Percentiles rank a stretch among this genome's conserved stretches.
These are phyloP conservation scores for Chitala chitala DNA, from an alignment of 2,113 vertebrate genomes.

Conservation along the genomic window DNA sequence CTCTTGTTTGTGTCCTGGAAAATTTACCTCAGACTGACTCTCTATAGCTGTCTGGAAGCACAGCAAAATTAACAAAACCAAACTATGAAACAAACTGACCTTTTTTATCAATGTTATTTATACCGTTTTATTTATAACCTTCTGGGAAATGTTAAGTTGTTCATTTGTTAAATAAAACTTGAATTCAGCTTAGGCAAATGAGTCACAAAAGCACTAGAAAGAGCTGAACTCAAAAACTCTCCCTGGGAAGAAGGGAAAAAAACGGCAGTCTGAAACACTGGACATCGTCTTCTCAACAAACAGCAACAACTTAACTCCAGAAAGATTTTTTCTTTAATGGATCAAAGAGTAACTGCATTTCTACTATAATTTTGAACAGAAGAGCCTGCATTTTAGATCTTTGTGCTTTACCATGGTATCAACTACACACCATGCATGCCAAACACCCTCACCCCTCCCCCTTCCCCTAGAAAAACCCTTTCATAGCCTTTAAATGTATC, in stretches of 20 bases:
- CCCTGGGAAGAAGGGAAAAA: not conserved
- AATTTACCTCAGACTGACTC: no score
- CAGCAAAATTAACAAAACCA: not conserved
- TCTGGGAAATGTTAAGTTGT: not conserved
- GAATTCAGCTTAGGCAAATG: not conserved
- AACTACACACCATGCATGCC: conserved; percentile 46
- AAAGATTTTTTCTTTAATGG: conserved; percentile 48
- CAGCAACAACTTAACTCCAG: not conserved
- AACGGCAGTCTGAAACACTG: not conserved
- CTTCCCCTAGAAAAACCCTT: no score
- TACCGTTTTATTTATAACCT: not conserved
- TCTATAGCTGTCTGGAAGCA: not conserved
- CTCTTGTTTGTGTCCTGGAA: no score
- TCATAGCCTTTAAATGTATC: conserved; percentile 63
- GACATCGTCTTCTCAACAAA: not conserved
- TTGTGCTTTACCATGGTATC: conserved; percentile 30
- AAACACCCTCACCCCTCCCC: conserved; percentile 45
- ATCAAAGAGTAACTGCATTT: conserved; percentile 50
- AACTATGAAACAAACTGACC: not conserved
- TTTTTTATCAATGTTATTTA: not conserved
- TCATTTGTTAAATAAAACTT: not conserved
- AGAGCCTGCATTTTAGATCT: conserved; percentile 41
- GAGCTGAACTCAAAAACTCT: not conserved
- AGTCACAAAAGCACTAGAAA: not conserved
- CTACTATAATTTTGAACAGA: conserved; percentile 50